Conservation (phyloP, 2,113 vertebrate species). For the Dasyurus viverrinus region DNA sequence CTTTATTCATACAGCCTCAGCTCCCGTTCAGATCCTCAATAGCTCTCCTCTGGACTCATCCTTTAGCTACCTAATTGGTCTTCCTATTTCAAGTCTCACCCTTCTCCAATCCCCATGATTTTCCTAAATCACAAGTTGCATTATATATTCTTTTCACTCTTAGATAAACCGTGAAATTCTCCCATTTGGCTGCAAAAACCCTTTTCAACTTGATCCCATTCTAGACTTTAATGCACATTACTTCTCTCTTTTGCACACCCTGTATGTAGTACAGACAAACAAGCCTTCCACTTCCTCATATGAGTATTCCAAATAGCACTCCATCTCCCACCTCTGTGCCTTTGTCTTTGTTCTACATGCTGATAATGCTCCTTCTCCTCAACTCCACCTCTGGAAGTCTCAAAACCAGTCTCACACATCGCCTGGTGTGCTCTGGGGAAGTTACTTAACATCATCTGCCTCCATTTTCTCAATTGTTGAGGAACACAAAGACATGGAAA, state of each 20-base stretch:
- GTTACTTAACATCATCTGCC: neutral
- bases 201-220: neutral
- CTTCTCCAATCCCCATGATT: constrained; percentile 13
- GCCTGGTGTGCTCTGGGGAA: neutral
- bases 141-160: neutral
- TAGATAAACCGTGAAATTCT: neutral
- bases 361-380: neutral
- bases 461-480: neutral
- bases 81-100: constrained; percentile 30
- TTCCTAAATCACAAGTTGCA: neutral
- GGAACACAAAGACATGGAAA: no score
- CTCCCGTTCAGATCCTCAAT: neutral
- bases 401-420: neutral
- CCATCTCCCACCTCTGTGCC: neutral
- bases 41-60: constrained; percentile 2
- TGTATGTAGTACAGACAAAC: neutral
- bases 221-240: neutral
- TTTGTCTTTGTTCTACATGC: neutral
- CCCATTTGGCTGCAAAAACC: neutral
- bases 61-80: constrained; percentile 7
- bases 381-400: neutral
- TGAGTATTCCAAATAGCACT: neutral
- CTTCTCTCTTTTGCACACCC: neutral
- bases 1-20: neutral
- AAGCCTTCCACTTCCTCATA: neutral